A percentile compares a stretch with the other conserved stretches of the same genome.
phyloP scores from a whole-genome alignment of 2,113 vertebrate species.

The Toxostoma redivivum region DNA sequence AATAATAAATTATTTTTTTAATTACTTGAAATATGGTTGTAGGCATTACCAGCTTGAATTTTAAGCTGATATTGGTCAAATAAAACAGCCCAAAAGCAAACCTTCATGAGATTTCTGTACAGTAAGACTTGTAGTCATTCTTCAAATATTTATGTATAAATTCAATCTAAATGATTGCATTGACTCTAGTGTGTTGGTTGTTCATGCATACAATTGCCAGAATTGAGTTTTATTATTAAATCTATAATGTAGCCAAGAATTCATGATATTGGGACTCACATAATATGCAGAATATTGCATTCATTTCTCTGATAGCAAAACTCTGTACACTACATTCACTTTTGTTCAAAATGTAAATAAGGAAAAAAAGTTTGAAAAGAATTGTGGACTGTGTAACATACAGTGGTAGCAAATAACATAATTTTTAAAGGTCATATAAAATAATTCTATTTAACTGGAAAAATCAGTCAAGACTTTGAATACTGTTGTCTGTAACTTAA shows the following conservation, averaged over 20 bases:
- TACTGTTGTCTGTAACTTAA: not conserved
- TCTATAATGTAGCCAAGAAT: not conserved
- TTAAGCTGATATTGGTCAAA: not conserved
- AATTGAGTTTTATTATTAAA: not conserved
- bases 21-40: not conserved
- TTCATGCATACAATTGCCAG: not conserved
- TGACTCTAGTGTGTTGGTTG: not conserved
- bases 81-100: not conserved
- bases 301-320: not conserved
- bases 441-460: not conserved
- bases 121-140: not conserved
- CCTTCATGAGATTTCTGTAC: not conserved
- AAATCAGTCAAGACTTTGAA: not conserved
- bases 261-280: not conserved
- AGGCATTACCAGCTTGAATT: not conserved
- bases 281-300: not conserved
- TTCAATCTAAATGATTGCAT: not conserved
- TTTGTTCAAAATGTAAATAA: not conserved
- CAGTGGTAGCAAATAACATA: fast-evolving
- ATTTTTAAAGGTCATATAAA: not conserved
- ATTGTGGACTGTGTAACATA: not conserved
- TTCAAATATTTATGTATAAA: not conserved
- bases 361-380: not conserved
- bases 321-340: not conserved
- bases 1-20: not conserved